Conservation (phyloP, 1,140 invertebrate genomes). For the Eulimnadia texana region DNA sequence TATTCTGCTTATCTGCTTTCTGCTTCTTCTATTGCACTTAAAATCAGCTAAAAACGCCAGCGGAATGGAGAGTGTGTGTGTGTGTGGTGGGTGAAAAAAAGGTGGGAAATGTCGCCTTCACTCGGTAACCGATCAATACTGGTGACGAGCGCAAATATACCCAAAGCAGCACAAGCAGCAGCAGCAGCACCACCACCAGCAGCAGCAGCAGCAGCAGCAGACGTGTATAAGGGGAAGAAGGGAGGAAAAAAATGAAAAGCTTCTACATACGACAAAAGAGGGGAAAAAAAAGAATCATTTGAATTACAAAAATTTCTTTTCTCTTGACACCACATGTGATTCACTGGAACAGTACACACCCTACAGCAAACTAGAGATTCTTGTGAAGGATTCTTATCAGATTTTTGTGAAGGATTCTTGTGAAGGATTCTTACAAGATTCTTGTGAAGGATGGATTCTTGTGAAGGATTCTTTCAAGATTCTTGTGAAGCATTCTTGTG, state of each 20-base stretch:
- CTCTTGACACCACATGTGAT: background rate
- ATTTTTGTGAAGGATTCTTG: too few species aligned
- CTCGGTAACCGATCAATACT: background rate
- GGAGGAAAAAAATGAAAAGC: background rate
- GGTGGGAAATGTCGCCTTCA: background rate
- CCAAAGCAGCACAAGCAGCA: background rate
- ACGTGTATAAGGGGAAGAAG: background rate
- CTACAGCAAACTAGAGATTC: too few species aligned
- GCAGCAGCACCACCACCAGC: background rate
- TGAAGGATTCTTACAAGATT: too few species aligned
- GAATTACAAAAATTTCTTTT: background rate
- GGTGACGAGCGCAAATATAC: background rate
- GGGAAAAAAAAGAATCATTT: background rate
- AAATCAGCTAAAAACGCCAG: background rate
- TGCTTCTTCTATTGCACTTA: background rate
- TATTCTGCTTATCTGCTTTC: background rate
- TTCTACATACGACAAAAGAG: too few species aligned
- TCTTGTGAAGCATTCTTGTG: too few species aligned
- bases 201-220: background rate
- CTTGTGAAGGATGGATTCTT: too few species aligned
- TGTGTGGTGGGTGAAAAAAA: background rate
- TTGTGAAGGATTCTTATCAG: too few species aligned
- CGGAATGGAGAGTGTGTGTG: too few species aligned
- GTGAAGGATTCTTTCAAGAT: too few species aligned
- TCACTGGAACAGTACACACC: too few species aligned